Evolutionary conservation across 2,113 vertebrate species (phyloP), one percentile per base, ranked within the genome.

Genomic region (Castor canadensis): DNA sequence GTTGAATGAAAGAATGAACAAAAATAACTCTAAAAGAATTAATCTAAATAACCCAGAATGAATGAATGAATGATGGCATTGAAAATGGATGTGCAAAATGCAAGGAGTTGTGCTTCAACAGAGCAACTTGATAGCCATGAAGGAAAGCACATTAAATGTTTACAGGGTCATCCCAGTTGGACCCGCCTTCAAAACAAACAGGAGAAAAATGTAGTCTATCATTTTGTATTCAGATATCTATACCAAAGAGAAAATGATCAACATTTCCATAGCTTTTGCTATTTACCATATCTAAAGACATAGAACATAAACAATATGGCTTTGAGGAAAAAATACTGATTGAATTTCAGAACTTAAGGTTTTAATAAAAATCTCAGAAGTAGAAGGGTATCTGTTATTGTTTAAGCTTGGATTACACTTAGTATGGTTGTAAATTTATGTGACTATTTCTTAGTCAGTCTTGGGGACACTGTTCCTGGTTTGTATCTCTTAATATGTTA

Each of bases 111-210:
- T 62, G 11, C 56, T 91, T 92, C 52, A 60, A 60, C 17, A 35
- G n/a, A 84, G 52, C 10, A 38, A 26, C 84, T n/a, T 88, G 84
- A 71, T 90, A 76, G 5, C 35, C n/a, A 26, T 4, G 3, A 84
- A 24, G 43, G 24, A 76, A 94, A 96, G 79, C 56, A 54, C 6
- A 30, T 43, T 56, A 75, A 86, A 58, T 71, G 38, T 7, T 69
- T 69, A 30, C n/a, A 35, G 3, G 35, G n/a, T 89, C 52, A 66
- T 3, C 54, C 40, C 24, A 88, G 12, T 72, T 92, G 67, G 64
- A 32, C 32, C 58, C 82, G 35, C 62, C 93, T 94, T 93, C 58
- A 96, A 96, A 97, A 52, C 79, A 96, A 97, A 97, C 58, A 93
- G 54, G 10, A 67, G 67, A 88, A 28, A 79, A 64, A 84, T 64